Conservation (phyloP, 2,797 vertebrate species). For the Pitangus sulphuratus region DNA sequence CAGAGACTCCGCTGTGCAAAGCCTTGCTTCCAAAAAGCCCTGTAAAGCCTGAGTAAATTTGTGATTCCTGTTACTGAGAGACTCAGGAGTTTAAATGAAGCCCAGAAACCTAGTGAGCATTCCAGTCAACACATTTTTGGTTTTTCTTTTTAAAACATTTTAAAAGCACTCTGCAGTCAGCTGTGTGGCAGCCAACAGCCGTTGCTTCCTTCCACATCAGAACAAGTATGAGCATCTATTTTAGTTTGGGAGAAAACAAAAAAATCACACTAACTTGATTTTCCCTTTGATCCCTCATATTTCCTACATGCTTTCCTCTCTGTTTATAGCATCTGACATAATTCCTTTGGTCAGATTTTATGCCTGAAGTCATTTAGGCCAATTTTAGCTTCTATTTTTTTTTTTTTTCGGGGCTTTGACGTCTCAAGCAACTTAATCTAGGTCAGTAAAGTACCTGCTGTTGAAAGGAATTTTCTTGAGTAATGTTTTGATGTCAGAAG, state of each 20-base stretch:
- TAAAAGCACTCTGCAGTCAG: neutral
- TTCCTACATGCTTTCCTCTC: constrained; percentile 49
- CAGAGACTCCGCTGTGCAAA: neutral
- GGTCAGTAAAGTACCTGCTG: constrained; percentile 72
- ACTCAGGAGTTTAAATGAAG: neutral
- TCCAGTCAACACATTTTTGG: constrained; percentile 49
- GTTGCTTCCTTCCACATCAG: constrained; percentile 9
- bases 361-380: constrained; percentile 65
- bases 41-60: neutral
- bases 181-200: neutral
- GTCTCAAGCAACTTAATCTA: constrained; percentile 68
- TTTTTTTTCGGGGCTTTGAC: constrained; percentile 64
- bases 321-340: constrained; percentile 61
- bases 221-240: constrained; percentile 28
- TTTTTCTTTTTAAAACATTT: constrained; percentile 21
- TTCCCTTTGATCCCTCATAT: constrained; percentile 41
- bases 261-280: constrained; percentile 27
- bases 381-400: constrained; percentile 40
- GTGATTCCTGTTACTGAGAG: neutral
- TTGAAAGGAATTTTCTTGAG: constrained; percentile 71
- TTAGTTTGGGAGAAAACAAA: neutral
- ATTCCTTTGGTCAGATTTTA: constrained; percentile 68
- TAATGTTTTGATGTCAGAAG: constrained; percentile 69
- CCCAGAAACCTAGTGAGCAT: neutral
- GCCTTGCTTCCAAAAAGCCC: neutral